Percentiles rank a stretch among this genome's conserved stretches.
These are phyloP conservation scores for Nomada fucata DNA, from an alignment of 2,888 invertebrate species.

Conservation along the genomic window DNA sequence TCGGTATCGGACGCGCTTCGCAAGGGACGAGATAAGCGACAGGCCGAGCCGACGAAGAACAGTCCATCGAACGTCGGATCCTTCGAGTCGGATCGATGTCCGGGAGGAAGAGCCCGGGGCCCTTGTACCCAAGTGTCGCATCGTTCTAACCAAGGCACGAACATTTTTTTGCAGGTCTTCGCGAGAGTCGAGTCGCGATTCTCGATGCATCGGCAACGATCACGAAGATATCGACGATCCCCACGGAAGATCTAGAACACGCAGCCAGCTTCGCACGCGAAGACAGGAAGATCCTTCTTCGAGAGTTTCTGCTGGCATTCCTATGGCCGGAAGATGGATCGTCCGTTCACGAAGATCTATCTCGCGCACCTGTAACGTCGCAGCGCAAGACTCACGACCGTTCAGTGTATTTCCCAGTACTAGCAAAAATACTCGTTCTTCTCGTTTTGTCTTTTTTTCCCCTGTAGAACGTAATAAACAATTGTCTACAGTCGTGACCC, in stretches of 20 bases:
- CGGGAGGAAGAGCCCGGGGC: too few relatives aligned
- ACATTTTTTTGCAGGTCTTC: constrained; percentile 57
- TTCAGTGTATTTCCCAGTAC: too few relatives aligned
- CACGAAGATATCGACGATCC: neutral
- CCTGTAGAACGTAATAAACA: constrained; percentile 28
- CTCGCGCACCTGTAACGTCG: neutral
- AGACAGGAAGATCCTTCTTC: constrained; percentile 67
- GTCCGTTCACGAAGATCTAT: constrained; percentile 74
- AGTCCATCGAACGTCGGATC: neutral
- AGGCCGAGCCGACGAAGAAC: too few relatives aligned
- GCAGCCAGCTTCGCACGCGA: neutral
- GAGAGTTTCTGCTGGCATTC: constrained; percentile 29
- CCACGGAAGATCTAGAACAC: neutral
- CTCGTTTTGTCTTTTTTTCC: neutral
- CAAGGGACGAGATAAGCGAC: neutral
- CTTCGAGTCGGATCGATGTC: too few relatives aligned
- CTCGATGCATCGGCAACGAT: constrained; percentile 6
- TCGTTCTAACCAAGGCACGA: constrained; percentile 42
- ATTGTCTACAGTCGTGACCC: constrained; percentile 12
- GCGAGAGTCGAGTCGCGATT: neutral
- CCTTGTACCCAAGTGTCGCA: too few relatives aligned
- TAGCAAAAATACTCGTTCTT: too few relatives aligned
- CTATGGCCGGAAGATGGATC: neutral
- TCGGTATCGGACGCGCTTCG: too few relatives aligned
- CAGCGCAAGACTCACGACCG: neutral